A percentile compares a stretch with the other conserved stretches of the same genome.
Conservation (phyloP, 2,888 invertebrate species). For the Nymphalis polychloros region DNA sequence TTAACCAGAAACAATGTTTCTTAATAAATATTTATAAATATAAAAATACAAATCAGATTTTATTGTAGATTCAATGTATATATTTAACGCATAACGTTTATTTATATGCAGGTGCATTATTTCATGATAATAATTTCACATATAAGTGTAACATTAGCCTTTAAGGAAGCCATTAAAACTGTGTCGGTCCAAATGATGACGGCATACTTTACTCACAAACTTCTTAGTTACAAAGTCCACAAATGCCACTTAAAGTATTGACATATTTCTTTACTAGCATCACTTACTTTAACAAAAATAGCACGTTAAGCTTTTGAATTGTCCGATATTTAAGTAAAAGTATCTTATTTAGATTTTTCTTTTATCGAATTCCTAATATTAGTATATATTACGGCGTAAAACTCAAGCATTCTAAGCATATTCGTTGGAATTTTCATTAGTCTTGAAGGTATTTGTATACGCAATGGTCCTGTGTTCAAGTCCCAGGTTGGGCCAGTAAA, state of each 20-base stretch:
- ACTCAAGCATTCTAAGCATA: constrained; percentile 21
- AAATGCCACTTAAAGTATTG: constrained; percentile 29
- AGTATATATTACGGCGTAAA: constrained; percentile 4
- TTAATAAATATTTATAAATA: neutral
- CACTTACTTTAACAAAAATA: neutral
- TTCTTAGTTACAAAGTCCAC: constrained; percentile 33
- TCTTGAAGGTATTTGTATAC: constrained; percentile 20
- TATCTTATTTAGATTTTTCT: too few relatives aligned
- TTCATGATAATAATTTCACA: neutral
- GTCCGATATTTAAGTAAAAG: too few relatives aligned
- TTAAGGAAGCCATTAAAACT: constrained; percentile 18
- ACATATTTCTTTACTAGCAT: constrained; percentile 15
- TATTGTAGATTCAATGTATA: neutral
- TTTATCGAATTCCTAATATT: too few relatives aligned
- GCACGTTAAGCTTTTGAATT: neutral
- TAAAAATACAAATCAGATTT: neutral
- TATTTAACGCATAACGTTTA: neutral
- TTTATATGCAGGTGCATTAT: too few relatives aligned
- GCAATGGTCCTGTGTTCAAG: too few relatives aligned
- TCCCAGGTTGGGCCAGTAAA: too few relatives aligned
- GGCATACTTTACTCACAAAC: constrained; percentile 25
- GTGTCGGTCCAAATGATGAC: constrained; percentile 19
- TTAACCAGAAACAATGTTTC: neutral
- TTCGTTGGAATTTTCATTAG: constrained; percentile 21
- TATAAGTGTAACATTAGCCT: constrained; percentile 6